A percentile compares a stretch with the other conserved stretches of the same genome.
phyloP scores from a whole-genome alignment of 2,113 vertebrate genomes.

The Clarias macrocephalus region DNA sequence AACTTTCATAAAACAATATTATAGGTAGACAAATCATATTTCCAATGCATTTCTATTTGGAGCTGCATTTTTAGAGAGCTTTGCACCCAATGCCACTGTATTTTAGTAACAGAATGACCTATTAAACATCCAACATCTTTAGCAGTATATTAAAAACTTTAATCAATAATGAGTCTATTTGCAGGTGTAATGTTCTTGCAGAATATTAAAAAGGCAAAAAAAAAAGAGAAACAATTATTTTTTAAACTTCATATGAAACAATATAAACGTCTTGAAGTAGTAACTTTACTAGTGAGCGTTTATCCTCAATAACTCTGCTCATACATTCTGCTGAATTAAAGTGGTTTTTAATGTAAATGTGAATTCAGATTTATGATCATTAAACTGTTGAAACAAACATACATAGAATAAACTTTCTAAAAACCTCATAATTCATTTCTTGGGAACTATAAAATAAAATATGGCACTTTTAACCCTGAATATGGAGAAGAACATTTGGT shows the following conservation, averaged over 20 bases:
- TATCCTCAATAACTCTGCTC: not conserved
- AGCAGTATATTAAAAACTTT: not conserved
- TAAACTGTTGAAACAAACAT: not conserved
- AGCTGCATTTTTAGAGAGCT: not conserved
- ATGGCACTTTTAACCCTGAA: not conserved
- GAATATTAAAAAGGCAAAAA: not conserved
- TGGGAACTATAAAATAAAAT: not conserved
- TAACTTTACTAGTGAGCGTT: not conserved
- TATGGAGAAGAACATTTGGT: no score
- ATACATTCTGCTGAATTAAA: not conserved
- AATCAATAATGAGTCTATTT: not conserved
- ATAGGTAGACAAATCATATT: not conserved
- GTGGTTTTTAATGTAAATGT: not conserved
- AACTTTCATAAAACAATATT: not conserved
- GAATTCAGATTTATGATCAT: not conserved
- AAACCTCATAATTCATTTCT: not conserved
- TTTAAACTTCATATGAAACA: not conserved
- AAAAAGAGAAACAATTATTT: not conserved
- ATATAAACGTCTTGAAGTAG: not conserved
- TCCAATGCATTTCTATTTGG: not conserved
- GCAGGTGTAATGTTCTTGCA: not conserved
- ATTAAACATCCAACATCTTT: not conserved
- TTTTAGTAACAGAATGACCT: not conserved
- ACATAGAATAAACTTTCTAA: not conserved
- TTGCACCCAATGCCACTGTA: not conserved